Conservation (phyloP, 2,113 vertebrate species). For the Actinemys pallida region DNA sequence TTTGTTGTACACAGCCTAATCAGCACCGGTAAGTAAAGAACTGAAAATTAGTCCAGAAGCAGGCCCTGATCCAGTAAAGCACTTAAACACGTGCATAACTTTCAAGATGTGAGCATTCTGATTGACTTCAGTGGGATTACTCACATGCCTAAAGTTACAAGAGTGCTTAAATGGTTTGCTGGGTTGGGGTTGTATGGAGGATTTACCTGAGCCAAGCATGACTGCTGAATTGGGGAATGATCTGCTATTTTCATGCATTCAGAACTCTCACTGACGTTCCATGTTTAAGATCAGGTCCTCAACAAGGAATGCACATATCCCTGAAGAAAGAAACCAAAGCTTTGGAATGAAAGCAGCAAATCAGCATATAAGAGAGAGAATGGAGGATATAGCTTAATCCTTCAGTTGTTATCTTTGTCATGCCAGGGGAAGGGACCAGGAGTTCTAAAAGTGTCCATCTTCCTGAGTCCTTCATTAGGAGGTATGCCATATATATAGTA, state of each 20-base stretch:
- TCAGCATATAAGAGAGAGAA: background rate
- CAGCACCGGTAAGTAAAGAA: slow-evolving; percentile 19
- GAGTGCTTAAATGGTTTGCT: background rate
- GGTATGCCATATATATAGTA: background rate
- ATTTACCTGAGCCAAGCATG: background rate
- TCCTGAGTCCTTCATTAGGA: background rate
- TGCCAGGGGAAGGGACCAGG: background rate
- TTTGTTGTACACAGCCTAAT: background rate
- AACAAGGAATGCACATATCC: background rate
- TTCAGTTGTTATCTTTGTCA: background rate
- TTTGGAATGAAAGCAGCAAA: background rate
- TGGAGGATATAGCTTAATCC: background rate
- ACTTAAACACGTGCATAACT: background rate
- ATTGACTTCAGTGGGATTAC: background rate
- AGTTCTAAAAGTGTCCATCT: background rate
- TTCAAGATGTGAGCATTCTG: background rate
- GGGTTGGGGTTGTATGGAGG: background rate
- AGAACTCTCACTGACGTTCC: background rate
- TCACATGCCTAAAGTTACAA: background rate
- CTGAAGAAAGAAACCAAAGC: background rate
- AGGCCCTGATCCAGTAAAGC: background rate
- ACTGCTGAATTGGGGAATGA: background rate
- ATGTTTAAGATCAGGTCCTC: background rate
- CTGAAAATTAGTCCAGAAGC: background rate
- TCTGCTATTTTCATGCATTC: background rate